Evolutionary conservation across 2,797 vertebrate genomes (phyloP).

Genomic region (Acridotheres tristis): DNA sequence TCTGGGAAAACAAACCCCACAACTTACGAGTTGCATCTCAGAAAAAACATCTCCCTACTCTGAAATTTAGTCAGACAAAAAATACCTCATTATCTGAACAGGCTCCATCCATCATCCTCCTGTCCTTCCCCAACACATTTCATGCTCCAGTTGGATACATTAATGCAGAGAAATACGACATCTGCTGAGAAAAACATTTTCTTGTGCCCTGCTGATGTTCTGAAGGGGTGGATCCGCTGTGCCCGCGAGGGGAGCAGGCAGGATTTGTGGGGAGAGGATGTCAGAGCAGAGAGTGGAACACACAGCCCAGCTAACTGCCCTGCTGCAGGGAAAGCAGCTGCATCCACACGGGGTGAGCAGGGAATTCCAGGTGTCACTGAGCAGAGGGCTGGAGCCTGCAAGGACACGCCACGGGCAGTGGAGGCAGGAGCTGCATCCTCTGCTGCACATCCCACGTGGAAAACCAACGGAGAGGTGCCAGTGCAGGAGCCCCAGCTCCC

Average conservation of each 20-base stretch:
- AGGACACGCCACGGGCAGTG: accelerated
- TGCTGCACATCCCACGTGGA: not conserved
- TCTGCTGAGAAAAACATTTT: not conserved
- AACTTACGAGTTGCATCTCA: not conserved
- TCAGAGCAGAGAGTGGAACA: not conserved
- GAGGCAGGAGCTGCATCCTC: not conserved
- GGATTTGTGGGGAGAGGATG: not conserved
- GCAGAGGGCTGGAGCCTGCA: not conserved
- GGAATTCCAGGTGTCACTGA: not conserved
- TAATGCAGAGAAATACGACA: not conserved
- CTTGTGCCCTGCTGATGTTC: not conserved
- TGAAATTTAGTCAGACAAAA: conserved; percentile 36
- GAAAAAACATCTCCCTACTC: not conserved
- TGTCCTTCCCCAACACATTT: conserved; percentile 27
- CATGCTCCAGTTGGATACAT: conserved; percentile 21
- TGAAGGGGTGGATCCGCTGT: accelerated
- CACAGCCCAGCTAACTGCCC: accelerated
- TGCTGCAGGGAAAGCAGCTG: not conserved
- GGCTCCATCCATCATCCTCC: conserved; percentile 45
- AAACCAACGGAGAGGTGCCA: accelerated
- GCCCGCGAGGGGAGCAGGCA: accelerated
- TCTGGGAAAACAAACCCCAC: not conserved
- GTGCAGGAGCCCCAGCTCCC: not conserved
- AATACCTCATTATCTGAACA: conserved; percentile 5
- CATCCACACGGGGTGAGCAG: accelerated